These are phyloP conservation scores for Chaetops frenatus DNA, from an alignment of 2,113 vertebrate species.

Conservation along the genomic window DNA sequence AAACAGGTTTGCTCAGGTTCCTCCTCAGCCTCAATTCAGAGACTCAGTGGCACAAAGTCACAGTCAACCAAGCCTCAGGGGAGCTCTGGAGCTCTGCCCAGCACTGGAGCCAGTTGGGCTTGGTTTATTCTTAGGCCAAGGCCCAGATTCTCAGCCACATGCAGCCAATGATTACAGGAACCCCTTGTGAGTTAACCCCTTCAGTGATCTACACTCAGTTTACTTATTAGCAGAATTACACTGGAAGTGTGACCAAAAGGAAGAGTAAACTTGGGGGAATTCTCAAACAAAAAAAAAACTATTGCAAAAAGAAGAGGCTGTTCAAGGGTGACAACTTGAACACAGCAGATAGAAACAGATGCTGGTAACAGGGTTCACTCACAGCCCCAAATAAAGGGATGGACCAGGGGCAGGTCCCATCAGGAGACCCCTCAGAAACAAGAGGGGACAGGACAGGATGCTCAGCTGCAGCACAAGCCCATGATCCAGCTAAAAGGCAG, in stretches of 20 bases:
- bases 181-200: not conserved
- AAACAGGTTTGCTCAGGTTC: not conserved
- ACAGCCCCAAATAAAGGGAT: not conserved
- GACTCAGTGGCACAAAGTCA: not conserved
- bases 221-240: not conserved
- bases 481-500: not conserved
- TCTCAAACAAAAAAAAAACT: not conserved
- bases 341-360: not conserved
- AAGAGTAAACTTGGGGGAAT: not conserved
- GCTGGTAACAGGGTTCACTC: not conserved
- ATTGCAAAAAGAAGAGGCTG: not conserved
- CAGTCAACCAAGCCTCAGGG: not conserved
- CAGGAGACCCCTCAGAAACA: accelerated
- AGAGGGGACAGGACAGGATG: not conserved
- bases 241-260: not conserved
- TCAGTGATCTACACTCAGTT: not conserved
- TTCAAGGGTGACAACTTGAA: not conserved
- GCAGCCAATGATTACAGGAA: not conserved
- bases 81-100: not conserved
- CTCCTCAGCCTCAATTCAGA: not conserved
- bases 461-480: accelerated
- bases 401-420: accelerated
- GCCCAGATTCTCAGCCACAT: not conserved
- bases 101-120: not conserved
- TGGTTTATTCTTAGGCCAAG: not conserved